Evolutionary conservation across 2,888 invertebrate species (phyloP).

Genomic region (Eretmocerus hayati): DNA sequence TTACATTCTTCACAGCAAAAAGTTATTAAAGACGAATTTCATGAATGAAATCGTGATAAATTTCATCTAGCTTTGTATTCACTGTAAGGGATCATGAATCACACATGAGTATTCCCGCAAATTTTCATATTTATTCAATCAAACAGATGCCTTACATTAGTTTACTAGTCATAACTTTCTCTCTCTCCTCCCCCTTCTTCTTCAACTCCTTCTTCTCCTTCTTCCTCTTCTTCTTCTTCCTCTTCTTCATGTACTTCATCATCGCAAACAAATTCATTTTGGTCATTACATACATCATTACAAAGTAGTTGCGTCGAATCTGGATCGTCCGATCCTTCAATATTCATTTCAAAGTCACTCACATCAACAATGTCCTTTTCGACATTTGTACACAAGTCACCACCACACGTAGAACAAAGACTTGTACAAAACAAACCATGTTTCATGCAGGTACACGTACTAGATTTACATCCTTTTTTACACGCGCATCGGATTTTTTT

Average conservation of each 20-base stretch:
- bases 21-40: no score
- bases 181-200: background rate
- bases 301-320: background rate
- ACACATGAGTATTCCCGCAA: background rate
- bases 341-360: background rate
- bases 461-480: conserved; percentile 3
- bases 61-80: background rate
- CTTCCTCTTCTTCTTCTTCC: background rate
- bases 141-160: no score
- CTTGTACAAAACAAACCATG: background rate
- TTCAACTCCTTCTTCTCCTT: background rate
- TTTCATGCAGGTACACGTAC: background rate
- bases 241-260: background rate
- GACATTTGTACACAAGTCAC: background rate
- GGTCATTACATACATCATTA: background rate
- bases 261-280: background rate
- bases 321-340: background rate
- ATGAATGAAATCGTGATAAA: no score
- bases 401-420: background rate
- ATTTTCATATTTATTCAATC: background rate
- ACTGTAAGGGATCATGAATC: background rate
- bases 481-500: conserved; percentile 9
- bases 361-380: background rate
- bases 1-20: no score
- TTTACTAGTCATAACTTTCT: no score